These are phyloP conservation scores for Mythimna vitellina DNA, from an alignment of 2,888 invertebrate species.

Conservation along the genomic window DNA sequence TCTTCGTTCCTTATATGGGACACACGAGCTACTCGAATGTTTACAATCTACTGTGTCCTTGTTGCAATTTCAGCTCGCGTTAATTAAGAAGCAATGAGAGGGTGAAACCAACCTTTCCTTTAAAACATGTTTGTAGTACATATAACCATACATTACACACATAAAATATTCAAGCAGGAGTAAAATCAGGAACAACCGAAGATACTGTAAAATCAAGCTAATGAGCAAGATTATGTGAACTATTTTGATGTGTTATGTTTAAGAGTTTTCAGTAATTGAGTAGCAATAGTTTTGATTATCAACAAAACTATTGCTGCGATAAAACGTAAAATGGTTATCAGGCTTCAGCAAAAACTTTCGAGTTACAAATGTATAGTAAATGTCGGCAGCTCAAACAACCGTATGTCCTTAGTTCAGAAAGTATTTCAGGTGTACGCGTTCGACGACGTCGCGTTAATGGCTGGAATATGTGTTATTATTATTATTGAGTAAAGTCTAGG, in stretches of 20 bases:
- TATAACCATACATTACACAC: neutral
- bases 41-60: neutral
- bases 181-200: neutral
- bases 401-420: constrained; percentile 49
- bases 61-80: neutral
- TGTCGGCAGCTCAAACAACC: neutral
- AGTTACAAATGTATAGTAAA: too few species aligned
- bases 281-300: neutral
- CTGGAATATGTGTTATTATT: constrained; percentile 24
- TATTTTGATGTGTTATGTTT: neutral
- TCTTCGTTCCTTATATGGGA: constrained; percentile 56
- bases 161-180: neutral
- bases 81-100: neutral
- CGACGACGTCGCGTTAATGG: constrained; percentile 16
- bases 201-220: neutral
- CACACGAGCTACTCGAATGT: constrained; percentile 32
- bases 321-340: neutral
- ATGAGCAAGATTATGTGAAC: neutral
- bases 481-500: constrained; percentile 50
- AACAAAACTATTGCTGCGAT: neutral
- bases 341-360: neutral
- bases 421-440: constrained; percentile 55
- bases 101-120: neutral
- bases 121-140: neutral
- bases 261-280: neutral